These are phyloP conservation scores for Anaspis maculata DNA, from an alignment of 2,888 invertebrate genomes.

Conservation along the genomic window DNA sequence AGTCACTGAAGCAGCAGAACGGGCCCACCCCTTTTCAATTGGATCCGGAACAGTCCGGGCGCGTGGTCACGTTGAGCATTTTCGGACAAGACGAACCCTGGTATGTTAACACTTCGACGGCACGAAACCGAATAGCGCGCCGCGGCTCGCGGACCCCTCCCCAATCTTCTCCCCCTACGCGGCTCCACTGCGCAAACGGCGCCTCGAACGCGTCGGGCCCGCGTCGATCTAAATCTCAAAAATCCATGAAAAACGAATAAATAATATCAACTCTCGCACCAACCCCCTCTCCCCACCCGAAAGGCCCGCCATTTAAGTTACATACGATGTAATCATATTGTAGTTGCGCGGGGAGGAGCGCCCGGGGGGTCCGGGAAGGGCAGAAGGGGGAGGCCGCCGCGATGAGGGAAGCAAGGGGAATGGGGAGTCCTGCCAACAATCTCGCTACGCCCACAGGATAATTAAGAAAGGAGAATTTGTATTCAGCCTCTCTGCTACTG, in stretches of 20 bases:
- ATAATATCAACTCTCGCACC: conserved; percentile 36
- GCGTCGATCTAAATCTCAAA: conserved; percentile 46
- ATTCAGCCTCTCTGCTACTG: too few relatives aligned
- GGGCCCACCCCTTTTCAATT: conserved; percentile 1
- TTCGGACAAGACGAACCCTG: conserved; percentile 28
- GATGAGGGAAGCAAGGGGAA: too few relatives aligned
- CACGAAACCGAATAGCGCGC: conserved; percentile 35
- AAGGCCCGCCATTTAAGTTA: too few relatives aligned
- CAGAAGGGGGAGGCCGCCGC: too few relatives aligned
- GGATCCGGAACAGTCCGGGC: conserved; percentile 18
- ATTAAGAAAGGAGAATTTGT: too few relatives aligned
- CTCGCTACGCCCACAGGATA: too few relatives aligned
- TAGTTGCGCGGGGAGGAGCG: conserved; percentile 3
- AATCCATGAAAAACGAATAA: conserved; percentile 46
- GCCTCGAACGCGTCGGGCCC: conserved; percentile 34
- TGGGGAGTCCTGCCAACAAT: too few relatives aligned
- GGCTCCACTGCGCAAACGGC: conserved; percentile 36
- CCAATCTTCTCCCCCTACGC: conserved; percentile 27
- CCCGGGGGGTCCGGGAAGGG: conserved; percentile 1
- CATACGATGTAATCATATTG: neutral
- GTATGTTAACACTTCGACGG: conserved; percentile 22
- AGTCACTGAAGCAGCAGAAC: conserved; percentile 9
- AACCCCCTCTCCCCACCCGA: conserved; percentile 24
- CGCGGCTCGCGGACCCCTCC: conserved; percentile 35
- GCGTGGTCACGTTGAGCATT: conserved; percentile 34